Conservation (phyloP, 2,113 vertebrate genomes). For the Bambusicola thoracicus region DNA sequence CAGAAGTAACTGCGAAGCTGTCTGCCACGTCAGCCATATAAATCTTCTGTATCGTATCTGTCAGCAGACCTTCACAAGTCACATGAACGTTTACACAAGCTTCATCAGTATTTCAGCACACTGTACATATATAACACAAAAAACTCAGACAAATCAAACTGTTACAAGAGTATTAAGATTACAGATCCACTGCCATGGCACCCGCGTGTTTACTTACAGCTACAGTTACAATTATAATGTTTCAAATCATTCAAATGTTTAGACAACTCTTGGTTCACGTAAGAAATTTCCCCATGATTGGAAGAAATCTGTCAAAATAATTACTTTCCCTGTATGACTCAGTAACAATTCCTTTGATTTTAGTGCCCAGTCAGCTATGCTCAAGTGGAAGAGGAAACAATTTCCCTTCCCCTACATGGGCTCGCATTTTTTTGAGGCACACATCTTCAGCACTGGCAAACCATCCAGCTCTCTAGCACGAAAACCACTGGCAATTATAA, state of each 20-base stretch:
- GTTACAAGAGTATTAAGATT: neutral
- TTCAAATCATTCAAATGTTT: neutral
- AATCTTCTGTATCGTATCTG: neutral
- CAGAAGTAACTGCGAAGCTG: neutral
- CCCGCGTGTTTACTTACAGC: neutral
- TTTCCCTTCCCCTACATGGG: neutral
- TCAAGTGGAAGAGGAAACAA: neutral
- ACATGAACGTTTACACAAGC: neutral
- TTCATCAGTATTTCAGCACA: neutral
- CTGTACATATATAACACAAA: neutral
- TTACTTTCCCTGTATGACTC: neutral
- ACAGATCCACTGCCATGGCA: neutral
- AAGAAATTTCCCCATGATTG: neutral
- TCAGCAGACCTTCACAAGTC: neutral
- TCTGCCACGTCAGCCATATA: neutral
- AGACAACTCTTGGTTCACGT: neutral
- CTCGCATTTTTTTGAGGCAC: neutral
- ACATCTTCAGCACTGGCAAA: neutral
- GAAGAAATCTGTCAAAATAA: neutral
- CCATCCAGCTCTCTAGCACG: neutral
- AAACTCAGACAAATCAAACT: neutral
- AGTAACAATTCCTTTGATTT: neutral
- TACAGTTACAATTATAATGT: neutral
- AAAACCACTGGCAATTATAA: fast-evolving
- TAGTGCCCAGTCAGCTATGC: neutral